phyloP scores from a whole-genome alignment of 2,888 invertebrate genomes.

The Erannis defoliaria region DNA sequence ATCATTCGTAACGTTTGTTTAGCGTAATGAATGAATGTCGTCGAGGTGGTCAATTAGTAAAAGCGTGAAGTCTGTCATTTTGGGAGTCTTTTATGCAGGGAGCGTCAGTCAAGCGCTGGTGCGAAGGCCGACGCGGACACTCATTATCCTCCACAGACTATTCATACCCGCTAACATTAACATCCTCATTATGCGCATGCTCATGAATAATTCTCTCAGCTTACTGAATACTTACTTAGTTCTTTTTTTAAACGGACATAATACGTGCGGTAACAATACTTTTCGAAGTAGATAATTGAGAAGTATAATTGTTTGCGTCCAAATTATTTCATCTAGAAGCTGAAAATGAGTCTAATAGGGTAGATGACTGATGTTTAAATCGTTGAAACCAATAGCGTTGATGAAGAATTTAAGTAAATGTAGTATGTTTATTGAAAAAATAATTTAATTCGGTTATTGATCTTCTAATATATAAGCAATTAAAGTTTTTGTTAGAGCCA shows the following conservation, averaged over 20 bases:
- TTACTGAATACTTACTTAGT: constrained; percentile 50
- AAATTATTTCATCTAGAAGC: constrained; percentile 24
- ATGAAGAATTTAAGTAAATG: no score
- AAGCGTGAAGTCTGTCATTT: constrained; percentile 83
- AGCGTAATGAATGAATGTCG: constrained; percentile 69
- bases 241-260: constrained; percentile 52
- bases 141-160: constrained; percentile 70
- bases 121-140: constrained; percentile 74
- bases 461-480: no score
- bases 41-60: constrained; percentile 82
- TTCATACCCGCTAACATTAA: constrained; percentile 69
- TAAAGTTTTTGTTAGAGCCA: no score
- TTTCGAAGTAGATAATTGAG: constrained; percentile 21
- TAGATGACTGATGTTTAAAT: no score
- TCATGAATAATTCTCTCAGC: constrained; percentile 76
- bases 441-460: no score
- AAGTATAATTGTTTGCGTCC: constrained; percentile 28
- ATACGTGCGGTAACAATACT: constrained; percentile 25
- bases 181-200: constrained; percentile 73
- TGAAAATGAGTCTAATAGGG: constrained; percentile 21
- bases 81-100: constrained; percentile 68
- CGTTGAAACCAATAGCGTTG: no score
- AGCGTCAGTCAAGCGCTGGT: constrained; percentile 64
- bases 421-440: no score
- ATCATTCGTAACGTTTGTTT: constrained; percentile 73